Conservation (phyloP, 2,888 invertebrate species). For the Micoletzkya japonica region DNA sequence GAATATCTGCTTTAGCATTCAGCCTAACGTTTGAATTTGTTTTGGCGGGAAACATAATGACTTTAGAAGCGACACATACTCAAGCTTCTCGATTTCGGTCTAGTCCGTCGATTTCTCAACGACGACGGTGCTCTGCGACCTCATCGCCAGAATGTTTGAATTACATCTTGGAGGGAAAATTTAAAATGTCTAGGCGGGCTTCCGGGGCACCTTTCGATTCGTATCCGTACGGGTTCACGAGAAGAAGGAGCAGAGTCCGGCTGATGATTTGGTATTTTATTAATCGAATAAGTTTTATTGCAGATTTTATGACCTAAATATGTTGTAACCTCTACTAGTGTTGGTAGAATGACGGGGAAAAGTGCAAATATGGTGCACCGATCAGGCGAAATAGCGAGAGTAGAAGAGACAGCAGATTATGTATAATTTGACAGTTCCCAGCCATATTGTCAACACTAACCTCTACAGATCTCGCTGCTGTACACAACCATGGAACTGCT, state of each 20-base stretch:
- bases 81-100: constrained; percentile 25
- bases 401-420: not conserved
- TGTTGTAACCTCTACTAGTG: no score
- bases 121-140: constrained; percentile 23
- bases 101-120: constrained; percentile 11
- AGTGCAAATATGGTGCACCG: no score
- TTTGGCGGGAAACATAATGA: not conserved
- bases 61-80: constrained; percentile 6
- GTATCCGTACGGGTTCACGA: constrained; percentile 26
- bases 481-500: constrained; percentile 17
- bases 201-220: constrained; percentile 27
- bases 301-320: not conserved
- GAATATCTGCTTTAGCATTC: constrained; percentile 25
- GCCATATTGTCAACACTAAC: no score
- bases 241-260: constrained; percentile 22
- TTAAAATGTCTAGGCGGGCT: constrained; percentile 10
- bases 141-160: constrained; percentile 7
- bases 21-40: not conserved
- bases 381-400: no score
- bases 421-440: no score
- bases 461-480: constrained; percentile 6
- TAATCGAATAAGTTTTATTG: not conserved
- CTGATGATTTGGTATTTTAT: constrained; percentile 23
- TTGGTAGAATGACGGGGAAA: no score
- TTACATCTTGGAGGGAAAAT: not conserved